Percentiles rank a stretch among this genome's conserved stretches.
Conservation (phyloP, 37 sponge, comb jelly and placozoan genomes). For the Beroe forskalii region DNA sequence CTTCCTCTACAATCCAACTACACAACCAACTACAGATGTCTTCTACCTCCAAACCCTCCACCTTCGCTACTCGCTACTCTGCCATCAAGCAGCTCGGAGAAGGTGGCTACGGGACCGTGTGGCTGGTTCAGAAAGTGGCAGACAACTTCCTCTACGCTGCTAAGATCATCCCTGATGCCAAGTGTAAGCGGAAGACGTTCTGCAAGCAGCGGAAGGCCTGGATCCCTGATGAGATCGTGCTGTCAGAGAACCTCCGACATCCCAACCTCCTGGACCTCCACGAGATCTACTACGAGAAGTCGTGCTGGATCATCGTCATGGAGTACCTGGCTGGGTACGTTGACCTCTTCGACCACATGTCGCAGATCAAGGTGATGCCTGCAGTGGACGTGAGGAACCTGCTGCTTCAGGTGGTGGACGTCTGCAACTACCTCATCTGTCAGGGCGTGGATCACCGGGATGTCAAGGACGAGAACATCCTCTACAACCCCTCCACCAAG, state of each 20-base stretch:
- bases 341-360: slow-evolving; percentile 38
- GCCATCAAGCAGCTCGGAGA: neutral
- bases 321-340: slow-evolving; percentile 23
- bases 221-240: slow-evolving; percentile 16
- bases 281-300: slow-evolving; percentile 45
- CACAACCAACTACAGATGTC: neutral
- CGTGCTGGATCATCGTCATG: slow-evolving; percentile 27
- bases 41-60: neutral
- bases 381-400: slow-evolving; percentile 1
- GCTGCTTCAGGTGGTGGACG: neutral
- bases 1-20: too few relatives aligned
- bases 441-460: slow-evolving; percentile 45
- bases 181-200: neutral
- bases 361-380: neutral
- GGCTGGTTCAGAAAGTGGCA: neutral
- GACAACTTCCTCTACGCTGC: neutral
- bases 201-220: neutral
- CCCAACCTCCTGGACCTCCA: slow-evolving; percentile 19
- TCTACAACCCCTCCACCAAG: slow-evolving; percentile 60
- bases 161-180: neutral
- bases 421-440: slow-evolving; percentile 12
- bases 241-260: slow-evolving; percentile 2
- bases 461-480: slow-evolving; percentile 63
- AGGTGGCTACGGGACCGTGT: slow-evolving; percentile 9
- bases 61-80: neutral